Conservation (phyloP, 2,888 invertebrate species). For the Saturnia pavonia region DNA sequence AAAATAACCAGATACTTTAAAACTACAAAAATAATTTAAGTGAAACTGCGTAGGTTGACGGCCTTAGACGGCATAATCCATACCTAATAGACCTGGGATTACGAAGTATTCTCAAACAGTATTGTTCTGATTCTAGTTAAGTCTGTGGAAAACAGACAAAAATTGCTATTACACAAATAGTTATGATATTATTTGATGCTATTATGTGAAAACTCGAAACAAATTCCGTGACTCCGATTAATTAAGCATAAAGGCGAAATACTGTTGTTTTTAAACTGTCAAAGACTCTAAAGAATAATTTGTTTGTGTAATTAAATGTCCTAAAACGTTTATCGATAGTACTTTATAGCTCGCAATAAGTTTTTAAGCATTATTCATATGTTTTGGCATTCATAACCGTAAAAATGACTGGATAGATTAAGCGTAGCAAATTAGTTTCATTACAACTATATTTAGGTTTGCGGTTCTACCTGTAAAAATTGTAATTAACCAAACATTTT, state of each 20-base stretch:
- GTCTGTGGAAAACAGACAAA: neutral
- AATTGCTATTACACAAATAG: neutral
- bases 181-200: neutral
- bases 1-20: too few species aligned
- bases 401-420: slow-evolving; percentile 3
- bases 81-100: neutral
- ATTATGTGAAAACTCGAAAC: neutral
- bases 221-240: neutral
- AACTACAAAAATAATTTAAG: too few species aligned
- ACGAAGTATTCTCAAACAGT: neutral
- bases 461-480: neutral
- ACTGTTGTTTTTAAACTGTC: neutral
- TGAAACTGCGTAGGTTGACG: neutral
- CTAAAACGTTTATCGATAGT: slow-evolving; percentile 10
- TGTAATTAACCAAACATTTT: neutral
- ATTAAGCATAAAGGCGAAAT: neutral
- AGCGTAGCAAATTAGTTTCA: neutral
- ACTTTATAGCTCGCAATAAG: slow-evolving; percentile 11
- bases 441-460: neutral
- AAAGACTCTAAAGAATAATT: neutral
- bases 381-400: slow-evolving; percentile 3
- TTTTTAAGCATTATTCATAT: slow-evolving; percentile 3
- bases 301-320: slow-evolving; percentile 6
- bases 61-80: neutral
- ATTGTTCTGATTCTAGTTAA: neutral